Evolutionary conservation across 1,140 invertebrate genomes (phyloP), one percentile per base, ranked within the genome.

Genomic region (Caenorhabditis remanei): DNA sequence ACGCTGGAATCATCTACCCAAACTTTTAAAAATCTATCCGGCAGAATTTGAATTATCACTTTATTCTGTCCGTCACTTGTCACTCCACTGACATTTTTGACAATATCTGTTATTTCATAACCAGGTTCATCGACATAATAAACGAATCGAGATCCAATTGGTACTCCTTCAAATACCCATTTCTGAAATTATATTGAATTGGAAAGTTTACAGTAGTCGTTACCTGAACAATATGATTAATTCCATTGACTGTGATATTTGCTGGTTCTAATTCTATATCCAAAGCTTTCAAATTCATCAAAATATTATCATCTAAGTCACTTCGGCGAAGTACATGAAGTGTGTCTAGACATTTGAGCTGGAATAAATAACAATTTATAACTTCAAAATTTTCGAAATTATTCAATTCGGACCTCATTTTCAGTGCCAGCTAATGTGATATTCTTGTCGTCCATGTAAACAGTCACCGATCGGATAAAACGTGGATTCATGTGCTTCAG

Each of bases 81-180:
- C 14, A 79, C 46, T 13, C 14, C 6, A 43, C 2, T 9, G 13
- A 24, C 4, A 13, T 50, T 50, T 3, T 63, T 24, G 9, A 32
- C 21, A 24, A 50, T 48, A 2, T 46, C 46, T 53, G 21, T 16
- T 16, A 46, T 13, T 5, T 24, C 2, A 9, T n/a, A 24, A 50
- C 43, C 21, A 4, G n/a, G 13, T 11, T 21, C 46, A 53, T 21
- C 46, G 40, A 13, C 1, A 32, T 79, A 79, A n/a, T 48, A 48
- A 21, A 79, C 71, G 19, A 79, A 79, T 24, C 71, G 71, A 79
- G 71, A 50, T 79, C 71, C 71, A 50, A 6, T 19, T 32, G 71
- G 71, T n/a, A 79, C 71, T 50, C 21, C 24, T 24, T 79, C 46
- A 8, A 0, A 1, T 4, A 13, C 24, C 71, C 71, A 79, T 32